Evolutionary conservation across 2,113 vertebrate genomes (phyloP).

Genomic region (Paedocypris sp.): DNA sequence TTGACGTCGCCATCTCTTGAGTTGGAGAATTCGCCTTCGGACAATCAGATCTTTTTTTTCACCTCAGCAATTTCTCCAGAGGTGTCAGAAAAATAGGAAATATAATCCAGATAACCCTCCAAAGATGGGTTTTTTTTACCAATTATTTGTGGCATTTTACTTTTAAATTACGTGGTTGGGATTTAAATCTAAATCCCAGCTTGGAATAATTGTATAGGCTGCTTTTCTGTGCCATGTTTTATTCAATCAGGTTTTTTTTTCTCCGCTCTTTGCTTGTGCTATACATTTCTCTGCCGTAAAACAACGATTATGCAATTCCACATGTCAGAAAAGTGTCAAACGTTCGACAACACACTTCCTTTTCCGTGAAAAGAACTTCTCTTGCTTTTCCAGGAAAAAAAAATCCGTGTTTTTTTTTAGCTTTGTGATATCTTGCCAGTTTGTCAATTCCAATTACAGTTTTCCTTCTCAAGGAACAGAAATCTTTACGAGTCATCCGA

Average conservation of each 20-base stretch:
- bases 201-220: constrained; percentile 15
- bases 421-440: constrained; percentile 1
- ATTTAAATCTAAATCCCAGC: constrained; percentile 17
- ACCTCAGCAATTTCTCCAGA: not conserved
- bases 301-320: not conserved
- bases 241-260: constrained; percentile 24
- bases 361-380: not conserved
- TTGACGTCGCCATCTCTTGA: not conserved
- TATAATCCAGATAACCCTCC: not conserved
- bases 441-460: constrained; percentile 35
- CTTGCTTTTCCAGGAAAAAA: not conserved
- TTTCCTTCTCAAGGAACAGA: constrained; percentile 16
- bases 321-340: not conserved
- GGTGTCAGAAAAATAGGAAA: not conserved
- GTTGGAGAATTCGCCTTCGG: not conserved
- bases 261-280: no score
- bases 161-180: constrained; percentile 28
- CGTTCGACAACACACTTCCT: not conserved
- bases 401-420: not conserved
- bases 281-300: not conserved
- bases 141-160: constrained; percentile 24
- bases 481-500: constrained; percentile 35
- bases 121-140: not conserved
- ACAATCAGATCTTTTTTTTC: not conserved
- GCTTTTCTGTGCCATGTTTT: constrained; percentile 20